Base-by-base conservation (phyloP, 1,140 invertebrate genomes). In the Globodera rostochiensis region DNA sequence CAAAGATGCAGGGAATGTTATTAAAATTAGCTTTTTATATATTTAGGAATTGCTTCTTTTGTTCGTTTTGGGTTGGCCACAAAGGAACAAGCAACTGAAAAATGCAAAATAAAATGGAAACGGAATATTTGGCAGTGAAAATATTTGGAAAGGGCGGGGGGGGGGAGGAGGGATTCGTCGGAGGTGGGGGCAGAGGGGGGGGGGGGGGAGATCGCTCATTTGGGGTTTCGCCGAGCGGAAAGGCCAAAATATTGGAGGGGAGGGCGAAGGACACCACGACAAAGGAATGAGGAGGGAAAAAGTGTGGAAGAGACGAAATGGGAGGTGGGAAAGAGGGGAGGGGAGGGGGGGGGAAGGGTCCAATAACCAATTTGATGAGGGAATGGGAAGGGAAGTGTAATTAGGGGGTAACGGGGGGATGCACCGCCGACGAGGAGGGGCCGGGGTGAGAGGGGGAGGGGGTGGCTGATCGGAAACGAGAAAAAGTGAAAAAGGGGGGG, bases 301-400 rank as follows among this genome's bases (percentile, higher is more conserved):
- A 13, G 19, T n/a, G 19, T 60, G 57, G 57, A 60, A 60, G 57
- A 60, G 57, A 19, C 57, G 57, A 60, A 71, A 71, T 45, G 69
- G n/a, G n/a, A 45, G 11, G 69, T 8, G 19, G 69, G 25, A 21
- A 21, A 19, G 4, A 21, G 46, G 25, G 25, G 25, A 2, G 11
- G 69, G n/a, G 19, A 21, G 25, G 69, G 69, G 46, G 4, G 69
- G 46, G 69, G 21, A 15, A 36, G 25, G 9, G 21, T n/a, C n/a
- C n/a, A n/a, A n/a, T n/a, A 71, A 71, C 69, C 69, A 71, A 71
- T 71, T 71, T 71, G 46, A 71, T 71, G 69, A 71, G 69, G 69
- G 69, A 71, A 47, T 36, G 69, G 69, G 25, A 47, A 47, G 69
- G 69, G 69, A 36, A 71, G 69, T 71, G 9, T 71, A 71, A 71